Percentiles rank a stretch among this genome's conserved stretches.
Evolutionary conservation across 2,113 vertebrate genomes (phyloP).

Genomic region (Hippocampus abdominalis): DNA sequence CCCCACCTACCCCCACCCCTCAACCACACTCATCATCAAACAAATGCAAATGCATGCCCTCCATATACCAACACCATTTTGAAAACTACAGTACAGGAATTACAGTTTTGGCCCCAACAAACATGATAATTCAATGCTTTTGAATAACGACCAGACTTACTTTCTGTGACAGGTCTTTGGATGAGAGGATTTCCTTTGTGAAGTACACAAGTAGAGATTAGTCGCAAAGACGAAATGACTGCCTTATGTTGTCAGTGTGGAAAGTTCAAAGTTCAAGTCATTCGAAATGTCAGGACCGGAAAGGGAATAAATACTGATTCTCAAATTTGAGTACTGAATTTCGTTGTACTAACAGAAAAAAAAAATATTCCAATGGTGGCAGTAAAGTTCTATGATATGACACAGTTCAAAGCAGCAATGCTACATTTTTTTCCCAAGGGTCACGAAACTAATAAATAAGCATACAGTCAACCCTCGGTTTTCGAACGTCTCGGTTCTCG

Average conservation of each 20-base stretch:
- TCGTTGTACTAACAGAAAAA: too few relatives aligned
- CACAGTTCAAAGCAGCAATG: too few relatives aligned
- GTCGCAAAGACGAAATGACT: neutral
- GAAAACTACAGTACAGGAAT: too few relatives aligned
- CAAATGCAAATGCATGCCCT: neutral
- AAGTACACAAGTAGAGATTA: constrained; percentile 5
- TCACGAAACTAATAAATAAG: constrained; percentile 41
- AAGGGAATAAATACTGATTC: too few relatives aligned
- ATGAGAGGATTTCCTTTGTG: constrained; percentile 61
- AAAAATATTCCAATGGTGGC: too few relatives aligned
- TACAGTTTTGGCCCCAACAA: too few relatives aligned
- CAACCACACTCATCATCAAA: neutral
- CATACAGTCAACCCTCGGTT: too few relatives aligned
- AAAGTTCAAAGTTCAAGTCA: neutral
- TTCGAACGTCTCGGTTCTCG: too few relatives aligned
- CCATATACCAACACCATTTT: neutral
- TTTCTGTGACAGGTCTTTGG: constrained; percentile 66
- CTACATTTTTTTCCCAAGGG: constrained; percentile 34
- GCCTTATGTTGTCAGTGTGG: neutral
- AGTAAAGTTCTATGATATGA: neutral
- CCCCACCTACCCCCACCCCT: neutral
- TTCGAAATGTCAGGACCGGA: too few relatives aligned
- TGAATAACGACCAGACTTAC: constrained; percentile 46
- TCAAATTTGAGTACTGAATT: too few relatives aligned
- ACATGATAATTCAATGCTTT: too few relatives aligned